Conservation (phyloP, 2,113 vertebrate genomes). For the Callospermophilus lateralis region DNA sequence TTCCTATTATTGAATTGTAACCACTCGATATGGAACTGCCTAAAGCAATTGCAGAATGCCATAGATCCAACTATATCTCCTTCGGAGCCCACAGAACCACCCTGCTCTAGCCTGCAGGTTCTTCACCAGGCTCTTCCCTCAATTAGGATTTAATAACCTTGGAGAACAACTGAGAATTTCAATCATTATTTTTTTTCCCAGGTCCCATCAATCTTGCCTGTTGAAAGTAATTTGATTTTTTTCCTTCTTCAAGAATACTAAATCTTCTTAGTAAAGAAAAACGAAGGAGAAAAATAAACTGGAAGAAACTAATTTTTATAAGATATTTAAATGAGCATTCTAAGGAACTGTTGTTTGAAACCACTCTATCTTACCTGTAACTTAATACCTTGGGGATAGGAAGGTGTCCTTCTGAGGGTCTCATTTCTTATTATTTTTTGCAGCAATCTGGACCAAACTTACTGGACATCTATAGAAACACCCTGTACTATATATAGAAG, state of each 20-base stretch:
- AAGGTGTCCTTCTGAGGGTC: not conserved
- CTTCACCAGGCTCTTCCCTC: slow-evolving; percentile 58
- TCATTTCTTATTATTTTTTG: not conserved
- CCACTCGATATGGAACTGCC: not conserved
- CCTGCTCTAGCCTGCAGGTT: slow-evolving; percentile 8
- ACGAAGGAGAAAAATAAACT: not conserved
- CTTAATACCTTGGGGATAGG: not conserved
- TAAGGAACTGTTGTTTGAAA: slow-evolving; percentile 56
- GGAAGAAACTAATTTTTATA: slow-evolving; percentile 70
- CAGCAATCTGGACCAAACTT: not conserved
- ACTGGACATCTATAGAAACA: not conserved
- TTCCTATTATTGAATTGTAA: slow-evolving; percentile 70
- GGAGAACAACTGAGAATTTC: slow-evolving; percentile 73
- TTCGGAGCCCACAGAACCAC: not conserved
- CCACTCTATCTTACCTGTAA: not conserved
- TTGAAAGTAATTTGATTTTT: slow-evolving; percentile 79
- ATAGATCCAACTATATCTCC: slow-evolving; percentile 13
- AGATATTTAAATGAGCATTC: slow-evolving; percentile 60
- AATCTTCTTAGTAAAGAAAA: slow-evolving; percentile 61
- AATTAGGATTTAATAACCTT: slow-evolving; percentile 80
- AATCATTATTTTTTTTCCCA: slow-evolving; percentile 60
- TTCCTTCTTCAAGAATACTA: slow-evolving; percentile 33
- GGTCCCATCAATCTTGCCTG: slow-evolving; percentile 72
- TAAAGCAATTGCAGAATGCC: slow-evolving; percentile 56
- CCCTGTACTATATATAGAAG: not conserved